Evolutionary conservation across 2,888 invertebrate genomes (phyloP).

Genomic region (Ichneumoninae sp.): DNA sequence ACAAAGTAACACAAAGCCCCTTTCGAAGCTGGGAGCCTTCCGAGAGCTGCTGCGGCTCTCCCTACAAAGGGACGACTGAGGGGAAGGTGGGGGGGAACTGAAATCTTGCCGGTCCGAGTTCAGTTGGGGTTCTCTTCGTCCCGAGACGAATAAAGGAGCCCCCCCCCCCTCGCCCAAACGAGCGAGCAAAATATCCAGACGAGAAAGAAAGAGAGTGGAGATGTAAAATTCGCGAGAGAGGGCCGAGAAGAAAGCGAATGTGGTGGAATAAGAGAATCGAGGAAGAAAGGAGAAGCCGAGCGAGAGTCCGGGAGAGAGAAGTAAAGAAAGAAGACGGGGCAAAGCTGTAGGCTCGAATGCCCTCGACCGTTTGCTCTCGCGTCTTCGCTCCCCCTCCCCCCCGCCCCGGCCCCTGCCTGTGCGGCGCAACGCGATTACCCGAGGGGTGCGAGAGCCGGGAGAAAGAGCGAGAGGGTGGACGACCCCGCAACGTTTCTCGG

Average conservation of each 20-base stretch:
- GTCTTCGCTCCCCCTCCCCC: conserved; percentile 1
- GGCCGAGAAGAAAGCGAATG: conserved; percentile 31
- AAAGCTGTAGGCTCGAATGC: neutral
- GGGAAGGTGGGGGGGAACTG: conserved; percentile 12
- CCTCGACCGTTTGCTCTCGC: conserved; percentile 11
- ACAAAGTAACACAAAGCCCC: neutral
- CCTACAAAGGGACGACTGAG: conserved; percentile 7
- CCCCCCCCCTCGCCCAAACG: neutral
- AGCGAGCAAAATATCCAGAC: conserved; percentile 22
- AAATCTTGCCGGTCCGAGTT: conserved; percentile 49
- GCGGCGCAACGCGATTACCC: conserved; percentile 50
- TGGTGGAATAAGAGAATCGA: conserved; percentile 7
- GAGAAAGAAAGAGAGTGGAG: conserved; percentile 12
- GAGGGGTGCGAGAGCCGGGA: conserved; percentile 48
- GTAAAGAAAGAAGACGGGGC: neutral
- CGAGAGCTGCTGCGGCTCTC: neutral
- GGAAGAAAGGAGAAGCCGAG: conserved; percentile 16
- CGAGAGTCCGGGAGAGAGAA: neutral
- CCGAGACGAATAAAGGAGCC: conserved; percentile 37
- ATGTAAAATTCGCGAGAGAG: conserved; percentile 4
- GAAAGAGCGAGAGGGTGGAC: conserved; percentile 30
- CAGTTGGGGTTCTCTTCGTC: conserved; percentile 14
- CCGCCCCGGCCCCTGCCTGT: neutral
- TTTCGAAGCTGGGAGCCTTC: conserved; percentile 2
- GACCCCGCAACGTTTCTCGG: conserved; percentile 57